A percentile compares a stretch with the other conserved stretches of the same genome.
Conservation (phyloP, 2,888 invertebrate species). For the Furcula furcula region DNA sequence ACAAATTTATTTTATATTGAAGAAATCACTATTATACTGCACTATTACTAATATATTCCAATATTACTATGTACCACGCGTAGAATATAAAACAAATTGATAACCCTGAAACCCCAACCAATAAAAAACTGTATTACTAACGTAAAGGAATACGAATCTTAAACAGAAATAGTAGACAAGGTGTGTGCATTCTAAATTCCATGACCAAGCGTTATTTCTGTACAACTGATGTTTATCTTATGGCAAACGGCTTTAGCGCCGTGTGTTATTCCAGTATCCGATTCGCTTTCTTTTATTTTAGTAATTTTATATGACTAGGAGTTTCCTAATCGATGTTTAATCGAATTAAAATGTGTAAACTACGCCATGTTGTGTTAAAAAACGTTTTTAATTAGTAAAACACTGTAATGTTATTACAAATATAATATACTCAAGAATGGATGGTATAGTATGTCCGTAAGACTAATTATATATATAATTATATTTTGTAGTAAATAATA, state of each 20-base stretch:
- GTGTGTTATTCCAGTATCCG: conserved; percentile 61
- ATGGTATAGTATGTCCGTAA: too few relatives aligned
- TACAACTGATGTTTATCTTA: conserved; percentile 63
- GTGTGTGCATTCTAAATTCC: conserved; percentile 57
- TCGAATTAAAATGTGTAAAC: conserved; percentile 29
- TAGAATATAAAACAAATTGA: too few relatives aligned
- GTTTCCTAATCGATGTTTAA: conserved; percentile 51
- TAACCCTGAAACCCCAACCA: not conserved
- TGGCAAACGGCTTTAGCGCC: conserved; percentile 45
- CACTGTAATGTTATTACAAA: too few relatives aligned
- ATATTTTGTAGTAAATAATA: too few relatives aligned
- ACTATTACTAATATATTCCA: too few relatives aligned
- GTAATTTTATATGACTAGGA: conserved; percentile 59
- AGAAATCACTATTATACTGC: too few relatives aligned
- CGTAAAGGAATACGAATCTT: conserved; percentile 17
- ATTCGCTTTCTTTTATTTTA: conserved; percentile 65
- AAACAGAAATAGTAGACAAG: conserved; percentile 44
- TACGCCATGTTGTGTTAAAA: conserved; percentile 13
- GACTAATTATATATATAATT: too few relatives aligned
- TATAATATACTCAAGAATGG: too few relatives aligned
- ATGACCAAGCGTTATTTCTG: conserved; percentile 62
- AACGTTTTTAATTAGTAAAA: too few relatives aligned
- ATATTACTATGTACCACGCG: too few relatives aligned
- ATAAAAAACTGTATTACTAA: conserved; percentile 13
- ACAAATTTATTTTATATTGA: too few relatives aligned